Base-by-base conservation (phyloP, 2,797 vertebrate species). In the Lophura swinhoii region DNA sequence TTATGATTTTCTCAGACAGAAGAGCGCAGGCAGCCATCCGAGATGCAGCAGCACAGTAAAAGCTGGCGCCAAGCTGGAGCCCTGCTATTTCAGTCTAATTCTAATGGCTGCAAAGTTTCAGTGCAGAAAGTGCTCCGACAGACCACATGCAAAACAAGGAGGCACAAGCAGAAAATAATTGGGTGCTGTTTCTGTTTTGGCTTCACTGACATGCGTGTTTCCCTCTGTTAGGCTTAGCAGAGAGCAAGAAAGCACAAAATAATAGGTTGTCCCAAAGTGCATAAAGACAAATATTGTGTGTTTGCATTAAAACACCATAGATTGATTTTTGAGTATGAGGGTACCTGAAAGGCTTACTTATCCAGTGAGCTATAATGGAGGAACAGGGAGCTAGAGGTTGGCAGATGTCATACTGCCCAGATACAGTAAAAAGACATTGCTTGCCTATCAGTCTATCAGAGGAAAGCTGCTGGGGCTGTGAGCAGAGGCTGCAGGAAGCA, bases 391-490 rank as follows among this genome's bases (percentile, higher is more conserved):
- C 14, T 22, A 22, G 10, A 37, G 4, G 13, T 3, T 48, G 43
- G n/a, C 48, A 78, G 41, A 39, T 10, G 37, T 21, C 41, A 11
- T 9, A 7, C 16, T 21, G 26, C 37, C 68, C 68, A 43, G 13
- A 20, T 7, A 3, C 23, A 4, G 0, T 14, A 35, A 9, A 43
- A 24, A 62, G 18, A n/a, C 1, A 0, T 15, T 15, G 33, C 62
- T 62, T 53, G 11, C 33, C 17, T 43, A 9, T 18, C 14, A 29
- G 41, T 66, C 66, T 41, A 2, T 14, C 20, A 20, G 21, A 75
- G 17, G 9, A 60, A 64, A 1, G 3, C 31, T 33, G 23, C 44
- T 31, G 6, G 9, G 6, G 13, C 29, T 64, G 29, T 2, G 3
- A 87, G 37, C 15, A 18, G 56, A 9, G 24, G 67, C 84, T 90